Evolutionary conservation across 2,888 invertebrate species (phyloP).

Genomic region (Mactromeris polynyma): DNA sequence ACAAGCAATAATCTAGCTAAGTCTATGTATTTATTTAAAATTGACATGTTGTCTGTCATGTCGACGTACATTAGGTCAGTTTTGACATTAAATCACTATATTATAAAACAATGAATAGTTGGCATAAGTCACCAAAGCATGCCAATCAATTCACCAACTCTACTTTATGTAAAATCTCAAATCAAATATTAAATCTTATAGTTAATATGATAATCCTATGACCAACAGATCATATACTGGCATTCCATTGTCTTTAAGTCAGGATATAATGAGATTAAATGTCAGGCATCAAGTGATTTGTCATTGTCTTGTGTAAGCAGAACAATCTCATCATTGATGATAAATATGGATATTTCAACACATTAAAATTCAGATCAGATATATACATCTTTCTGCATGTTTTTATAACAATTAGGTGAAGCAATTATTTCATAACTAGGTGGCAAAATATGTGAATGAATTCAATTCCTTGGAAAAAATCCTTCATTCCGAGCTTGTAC

Average conservation of each 20-base stretch:
- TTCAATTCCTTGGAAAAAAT: too few relatives aligned
- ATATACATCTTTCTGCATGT: too few relatives aligned
- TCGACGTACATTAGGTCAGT: neutral
- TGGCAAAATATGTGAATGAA: too few relatives aligned
- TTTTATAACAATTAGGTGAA: too few relatives aligned
- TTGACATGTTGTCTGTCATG: neutral
- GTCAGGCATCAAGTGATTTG: conserved; percentile 15
- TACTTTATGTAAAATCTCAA: neutral
- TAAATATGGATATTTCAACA: neutral
- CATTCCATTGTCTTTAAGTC: conserved; percentile 26
- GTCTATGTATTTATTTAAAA: too few relatives aligned
- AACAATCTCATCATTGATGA: neutral
- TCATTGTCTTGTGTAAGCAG: neutral
- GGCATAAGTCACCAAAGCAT: neutral
- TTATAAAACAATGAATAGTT: neutral
- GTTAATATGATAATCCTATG: neutral
- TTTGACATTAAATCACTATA: neutral
- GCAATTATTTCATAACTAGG: too few relatives aligned
- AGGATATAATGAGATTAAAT: conserved; percentile 34
- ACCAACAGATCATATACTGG: neutral
- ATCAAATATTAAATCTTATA: neutral
- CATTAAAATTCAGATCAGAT: too few relatives aligned
- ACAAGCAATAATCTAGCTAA: too few relatives aligned
- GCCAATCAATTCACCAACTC: neutral
- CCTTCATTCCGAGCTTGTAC: too few relatives aligned